A percentile compares a stretch with the other conserved stretches of the same genome.
These are phyloP conservation scores for Drosophila auraria DNA, from an alignment of 1,140 invertebrate genomes.

Conservation along the genomic window DNA sequence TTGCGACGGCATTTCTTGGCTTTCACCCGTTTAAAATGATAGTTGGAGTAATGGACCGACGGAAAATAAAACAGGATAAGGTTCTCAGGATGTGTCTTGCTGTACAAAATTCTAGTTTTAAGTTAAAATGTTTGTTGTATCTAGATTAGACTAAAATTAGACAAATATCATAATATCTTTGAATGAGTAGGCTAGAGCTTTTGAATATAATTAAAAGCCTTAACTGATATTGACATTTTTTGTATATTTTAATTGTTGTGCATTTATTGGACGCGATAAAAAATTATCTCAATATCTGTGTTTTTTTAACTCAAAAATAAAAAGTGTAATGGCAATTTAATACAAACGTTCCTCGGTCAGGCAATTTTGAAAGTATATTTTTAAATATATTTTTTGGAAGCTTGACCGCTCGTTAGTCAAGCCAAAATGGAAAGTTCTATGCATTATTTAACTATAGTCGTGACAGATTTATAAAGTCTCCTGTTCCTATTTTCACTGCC, in stretches of 20 bases:
- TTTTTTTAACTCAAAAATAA: too few relatives aligned
- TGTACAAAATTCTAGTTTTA: neutral
- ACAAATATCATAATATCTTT: too few relatives aligned
- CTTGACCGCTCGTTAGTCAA: conserved; percentile 5
- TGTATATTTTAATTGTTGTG: too few relatives aligned
- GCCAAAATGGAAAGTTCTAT: conserved; percentile 36
- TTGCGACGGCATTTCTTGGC: conserved; percentile 30
- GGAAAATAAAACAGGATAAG: conserved; percentile 42
- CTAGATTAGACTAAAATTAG: too few relatives aligned
- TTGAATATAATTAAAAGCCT: too few relatives aligned
- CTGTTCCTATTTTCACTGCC: conserved; percentile 27
- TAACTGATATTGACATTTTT: too few relatives aligned
- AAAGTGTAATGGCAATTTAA: too few relatives aligned
- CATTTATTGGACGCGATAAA: too few relatives aligned
- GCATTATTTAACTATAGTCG: conserved; percentile 64
- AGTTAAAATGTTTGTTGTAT: neutral
- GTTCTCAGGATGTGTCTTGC: conserved; percentile 13
- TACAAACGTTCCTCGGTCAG: neutral
- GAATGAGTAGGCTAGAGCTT: too few relatives aligned
- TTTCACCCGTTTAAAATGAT: conserved; percentile 35
- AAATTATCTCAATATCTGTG: too few relatives aligned
- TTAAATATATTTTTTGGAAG: neutral
- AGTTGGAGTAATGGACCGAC: conserved; percentile 39
- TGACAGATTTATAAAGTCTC: conserved; percentile 66
- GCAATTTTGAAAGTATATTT: conserved; percentile 20